Base-by-base conservation (phyloP, 2,797 vertebrate species). In the Sebastes baramenuke region DNA sequence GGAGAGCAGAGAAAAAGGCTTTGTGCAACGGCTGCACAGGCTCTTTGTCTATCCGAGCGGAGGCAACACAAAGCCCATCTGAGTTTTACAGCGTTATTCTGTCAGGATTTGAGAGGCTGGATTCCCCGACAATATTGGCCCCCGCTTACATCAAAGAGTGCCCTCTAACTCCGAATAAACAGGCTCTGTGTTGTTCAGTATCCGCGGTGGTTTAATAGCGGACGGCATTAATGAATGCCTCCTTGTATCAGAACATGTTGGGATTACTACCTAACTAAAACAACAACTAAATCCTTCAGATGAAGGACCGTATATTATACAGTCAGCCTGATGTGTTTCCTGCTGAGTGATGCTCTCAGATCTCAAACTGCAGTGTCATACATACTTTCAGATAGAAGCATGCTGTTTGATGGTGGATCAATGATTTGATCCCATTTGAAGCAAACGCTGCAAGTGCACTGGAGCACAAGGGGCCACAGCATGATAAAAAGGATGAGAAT, bases 91-190 rank as follows among this genome's bases (percentile, higher is more conserved):
- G 69, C 60, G 2, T 91, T 75, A 80, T 82, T 86, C 81, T 82
- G 74, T 79, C 55, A 84, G 88, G 84, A 91, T 91, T 91, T 81
- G 89, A 81, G 90, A 81, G 81, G 67, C 82, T 79, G 75, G 82
- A 88, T 88, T 88, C 66, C 46, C 25, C n/a, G 38, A 72, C 82
- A 72, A 85, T 55, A 81, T 82, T 77, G 74, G 61, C 67, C 67
- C 34, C 61, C 2, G 29, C 49, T 66, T 74, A 81, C 86, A 92
- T 94, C 85, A 93, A 90, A 92, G 83, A 79, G 68, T n/a, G 38
- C 18, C 54, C 66, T 85, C 60, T 56, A 71, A 85, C 78, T 84
- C 55, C 24, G 27, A 78, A 72, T 66, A 82, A 84, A 82, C 85
- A 87, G 75, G 58, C 72, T 52, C 29, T 20, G 49, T 58, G 76